A percentile compares a stretch with the other conserved stretches of the same genome.
Evolutionary conservation across 2,888 invertebrate genomes (phyloP).

Genomic region (Hetaerina titia): DNA sequence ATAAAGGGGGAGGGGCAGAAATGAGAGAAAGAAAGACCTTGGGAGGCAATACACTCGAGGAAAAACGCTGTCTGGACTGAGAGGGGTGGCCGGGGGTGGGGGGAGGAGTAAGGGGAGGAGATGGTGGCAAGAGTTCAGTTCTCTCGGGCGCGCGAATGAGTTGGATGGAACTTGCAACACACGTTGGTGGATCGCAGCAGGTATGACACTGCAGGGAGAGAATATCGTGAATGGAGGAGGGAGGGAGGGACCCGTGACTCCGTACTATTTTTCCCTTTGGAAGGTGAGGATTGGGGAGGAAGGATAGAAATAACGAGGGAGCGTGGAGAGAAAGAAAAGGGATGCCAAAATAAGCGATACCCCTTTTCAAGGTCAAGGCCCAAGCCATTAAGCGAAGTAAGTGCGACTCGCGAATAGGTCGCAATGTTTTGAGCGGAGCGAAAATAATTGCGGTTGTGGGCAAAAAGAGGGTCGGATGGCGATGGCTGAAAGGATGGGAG

Average conservation of each 20-base stretch:
- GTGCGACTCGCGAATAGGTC: background rate
- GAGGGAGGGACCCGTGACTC: no score
- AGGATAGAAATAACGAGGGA: background rate
- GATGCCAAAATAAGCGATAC: background rate
- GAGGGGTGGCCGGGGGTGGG: background rate
- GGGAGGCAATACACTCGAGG: constrained; percentile 19
- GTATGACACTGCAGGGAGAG: background rate
- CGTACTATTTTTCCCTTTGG: background rate
- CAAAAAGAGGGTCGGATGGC: background rate
- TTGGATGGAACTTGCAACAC: background rate
- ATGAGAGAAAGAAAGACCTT: constrained; percentile 42
- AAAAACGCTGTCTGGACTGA: background rate
- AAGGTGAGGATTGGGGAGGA: background rate
- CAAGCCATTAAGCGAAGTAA: background rate
- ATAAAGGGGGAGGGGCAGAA: background rate
- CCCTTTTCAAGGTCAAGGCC: constrained; percentile 19
- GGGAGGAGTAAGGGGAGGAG: background rate
- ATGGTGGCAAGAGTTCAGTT: background rate
- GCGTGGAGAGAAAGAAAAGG: background rate
- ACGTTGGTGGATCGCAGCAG: background rate
- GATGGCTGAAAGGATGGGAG: background rate
- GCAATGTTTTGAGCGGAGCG: background rate
- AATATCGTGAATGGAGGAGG: background rate
- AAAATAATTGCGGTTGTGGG: background rate
- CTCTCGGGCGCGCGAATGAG: background rate